A percentile compares a stretch with the other conserved stretches of the same genome.
These are phyloP conservation scores for Eupithecia subfuscata DNA, from an alignment of 2,888 invertebrate species.

Conservation along the genomic window DNA sequence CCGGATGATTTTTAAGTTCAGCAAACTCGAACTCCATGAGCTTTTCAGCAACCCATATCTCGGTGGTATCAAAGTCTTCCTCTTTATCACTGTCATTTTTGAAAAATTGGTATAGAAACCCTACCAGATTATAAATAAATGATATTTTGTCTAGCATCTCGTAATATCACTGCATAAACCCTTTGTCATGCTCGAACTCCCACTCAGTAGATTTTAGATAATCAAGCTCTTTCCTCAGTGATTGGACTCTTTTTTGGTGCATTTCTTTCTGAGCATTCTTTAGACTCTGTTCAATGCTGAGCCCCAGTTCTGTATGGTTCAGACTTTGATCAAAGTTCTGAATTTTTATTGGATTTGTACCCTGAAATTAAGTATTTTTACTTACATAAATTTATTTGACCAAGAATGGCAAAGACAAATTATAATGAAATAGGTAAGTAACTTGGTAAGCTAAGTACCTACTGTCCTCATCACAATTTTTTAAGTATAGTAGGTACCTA, in stretches of 20 bases:
- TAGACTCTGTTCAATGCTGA: conserved; percentile 81
- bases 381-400: neutral
- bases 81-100: conserved; percentile 51
- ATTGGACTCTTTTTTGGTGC: conserved; percentile 88
- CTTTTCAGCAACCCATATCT: conserved; percentile 72
- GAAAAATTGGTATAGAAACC: conserved; percentile 47
- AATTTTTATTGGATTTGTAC: conserved; percentile 61
- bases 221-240: conserved; percentile 89
- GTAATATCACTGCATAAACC: conserved; percentile 80
- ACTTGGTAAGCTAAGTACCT: neutral
- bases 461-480: neutral
- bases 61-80: conserved; percentile 56
- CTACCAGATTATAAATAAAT: conserved; percentile 67
- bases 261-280: conserved; percentile 86
- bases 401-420: neutral
- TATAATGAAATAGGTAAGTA: neutral
- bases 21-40: conserved; percentile 68
- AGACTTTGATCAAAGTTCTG: conserved; percentile 77
- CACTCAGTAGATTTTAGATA: conserved; percentile 91
- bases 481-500: too few species aligned
- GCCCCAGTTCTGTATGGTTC: conserved; percentile 80
- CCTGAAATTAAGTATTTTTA: conserved; percentile 59
- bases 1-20: conserved; percentile 30
- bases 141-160: conserved; percentile 77
- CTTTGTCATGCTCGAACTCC: conserved; percentile 90